A percentile compares a stretch with the other conserved stretches of the same genome.
Evolutionary conservation across 2,797 vertebrate species (phyloP).

Genomic region (Eulemur albifrons): DNA sequence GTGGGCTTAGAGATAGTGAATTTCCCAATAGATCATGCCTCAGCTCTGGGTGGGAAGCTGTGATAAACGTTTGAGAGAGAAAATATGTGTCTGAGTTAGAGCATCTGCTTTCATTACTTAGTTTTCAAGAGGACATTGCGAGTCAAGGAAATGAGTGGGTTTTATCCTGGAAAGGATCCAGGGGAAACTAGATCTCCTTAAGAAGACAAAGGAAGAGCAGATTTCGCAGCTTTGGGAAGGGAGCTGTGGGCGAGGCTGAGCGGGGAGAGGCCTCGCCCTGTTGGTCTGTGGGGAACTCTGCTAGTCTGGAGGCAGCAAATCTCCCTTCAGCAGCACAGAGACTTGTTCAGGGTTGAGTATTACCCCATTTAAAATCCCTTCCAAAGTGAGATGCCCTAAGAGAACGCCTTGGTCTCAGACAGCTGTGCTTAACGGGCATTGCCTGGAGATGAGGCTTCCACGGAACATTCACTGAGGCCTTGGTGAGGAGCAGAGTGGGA

Average conservation of each 20-base stretch:
- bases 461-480: neutral
- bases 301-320: neutral
- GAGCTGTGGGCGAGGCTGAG: conserved; percentile 22
- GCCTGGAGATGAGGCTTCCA: neutral
- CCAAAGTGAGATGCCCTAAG: neutral
- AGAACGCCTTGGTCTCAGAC: neutral
- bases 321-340: neutral
- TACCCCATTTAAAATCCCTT: neutral
- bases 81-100: conserved; percentile 78
- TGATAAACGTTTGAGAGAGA: conserved; percentile 76
- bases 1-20: conserved; percentile 43
- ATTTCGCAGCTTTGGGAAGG: conserved; percentile 48
- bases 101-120: conserved; percentile 75
- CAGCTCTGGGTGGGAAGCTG: conserved; percentile 69
- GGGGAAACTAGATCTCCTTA: conserved; percentile 69
- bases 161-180: conserved; percentile 75
- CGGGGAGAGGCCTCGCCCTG: neutral
- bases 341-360: neutral
- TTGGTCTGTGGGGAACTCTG: neutral
- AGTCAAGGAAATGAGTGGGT: conserved; percentile 74
- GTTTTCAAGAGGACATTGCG: conserved; percentile 69
- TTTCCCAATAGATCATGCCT: conserved; percentile 63
- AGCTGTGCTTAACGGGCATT: neutral
- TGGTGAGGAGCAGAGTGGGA: too few species aligned
- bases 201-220: conserved; percentile 73